Percentiles rank a stretch among this genome's conserved stretches.
Conservation (phyloP, 1,140 invertebrate species). For the Pseudomyrmex sp. region DNA sequence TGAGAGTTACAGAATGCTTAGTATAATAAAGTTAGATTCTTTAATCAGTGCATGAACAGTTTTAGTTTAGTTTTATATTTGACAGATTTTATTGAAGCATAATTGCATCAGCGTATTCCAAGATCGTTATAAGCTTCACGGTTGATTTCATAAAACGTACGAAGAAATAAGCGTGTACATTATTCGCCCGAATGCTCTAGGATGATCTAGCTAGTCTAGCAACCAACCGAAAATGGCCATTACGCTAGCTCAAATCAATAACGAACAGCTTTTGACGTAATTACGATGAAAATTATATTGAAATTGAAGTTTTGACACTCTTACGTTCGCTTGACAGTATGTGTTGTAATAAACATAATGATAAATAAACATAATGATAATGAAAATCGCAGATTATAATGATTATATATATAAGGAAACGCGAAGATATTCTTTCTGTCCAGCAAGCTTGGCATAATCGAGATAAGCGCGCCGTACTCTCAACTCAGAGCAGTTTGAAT, state of each 20-base stretch:
- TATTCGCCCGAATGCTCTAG: constrained; percentile 45
- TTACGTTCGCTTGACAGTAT: constrained; percentile 26
- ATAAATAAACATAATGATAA: constrained; percentile 71
- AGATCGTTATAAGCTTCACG: constrained; percentile 31
- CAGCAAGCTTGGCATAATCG: constrained; percentile 31
- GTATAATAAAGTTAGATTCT: too few species aligned
- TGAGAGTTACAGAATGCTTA: too few species aligned
- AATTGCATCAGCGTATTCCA: not conserved
- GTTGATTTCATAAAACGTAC: constrained; percentile 18
- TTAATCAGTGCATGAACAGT: too few species aligned
- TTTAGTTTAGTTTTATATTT: not conserved
- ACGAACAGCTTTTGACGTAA: constrained; percentile 63
- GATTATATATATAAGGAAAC: constrained; percentile 60
- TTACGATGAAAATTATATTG: constrained; percentile 68
- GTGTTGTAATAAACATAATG: constrained; percentile 61
- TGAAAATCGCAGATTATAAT: constrained; percentile 73
- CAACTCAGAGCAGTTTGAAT: constrained; percentile 42
- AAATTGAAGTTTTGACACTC: constrained; percentile 69
- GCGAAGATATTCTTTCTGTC: constrained; percentile 47
- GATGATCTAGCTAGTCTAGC: constrained; percentile 29
- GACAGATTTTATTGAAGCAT: constrained; percentile 6
- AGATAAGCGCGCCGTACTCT: constrained; percentile 43
- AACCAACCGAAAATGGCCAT: constrained; percentile 43
- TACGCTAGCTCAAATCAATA: constrained; percentile 51
- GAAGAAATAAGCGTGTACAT: not conserved